Base-by-base conservation (phyloP, 2,888 invertebrate species). In the Crossocerus cetratus region DNA sequence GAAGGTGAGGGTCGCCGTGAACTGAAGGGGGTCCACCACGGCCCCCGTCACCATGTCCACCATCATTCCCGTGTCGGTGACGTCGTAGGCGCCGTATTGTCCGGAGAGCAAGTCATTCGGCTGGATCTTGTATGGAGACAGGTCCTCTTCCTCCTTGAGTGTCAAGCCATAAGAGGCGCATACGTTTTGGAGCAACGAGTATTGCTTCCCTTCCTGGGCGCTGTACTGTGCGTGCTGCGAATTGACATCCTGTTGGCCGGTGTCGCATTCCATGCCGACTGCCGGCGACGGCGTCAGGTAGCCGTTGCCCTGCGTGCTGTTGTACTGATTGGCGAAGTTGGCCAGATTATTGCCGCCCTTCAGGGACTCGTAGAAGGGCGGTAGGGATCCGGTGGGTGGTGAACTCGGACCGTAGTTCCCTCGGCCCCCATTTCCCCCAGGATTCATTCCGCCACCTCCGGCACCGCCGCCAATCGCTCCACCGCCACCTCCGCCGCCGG, bases 361-460 rank as follows among this genome's bases (percentile, higher is more conserved):
- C 0, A 97, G 92, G 11, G 96, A 96, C 90, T 96, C 96, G 89
- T 96, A 96, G 86, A 97, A 97, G 0, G 96, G 96, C n/a, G 97
- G 97, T 73, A 97, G 91, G 63, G 96, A 96, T 14, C 96, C 96
- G 0, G 96, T 96, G 1, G 96, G 96, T 63, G 96, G 96, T 83
- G 96, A 96, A 82, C 96, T 96, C 5, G 96, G 96, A 2, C 96
- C 96, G 87, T 96, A 96, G 89, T 96, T 96, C 72, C 96, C 95
- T 60, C 96, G 93, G 0, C 90, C 90, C 0, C 96, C 96, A 87
- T 96, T 96, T 54, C 96, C 93, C 2, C 96, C 96, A 72, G 92
- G 92, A 74, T 94, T 94, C 86, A 96, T 96, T 53, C 96, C 96
- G 42, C 95, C 95, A 2, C 94, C 95, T 0, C 94, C 94, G 4